phyloP scores from a whole-genome alignment of 92 coral and sea anemone genomes.

The Pocillopora grandis region DNA sequence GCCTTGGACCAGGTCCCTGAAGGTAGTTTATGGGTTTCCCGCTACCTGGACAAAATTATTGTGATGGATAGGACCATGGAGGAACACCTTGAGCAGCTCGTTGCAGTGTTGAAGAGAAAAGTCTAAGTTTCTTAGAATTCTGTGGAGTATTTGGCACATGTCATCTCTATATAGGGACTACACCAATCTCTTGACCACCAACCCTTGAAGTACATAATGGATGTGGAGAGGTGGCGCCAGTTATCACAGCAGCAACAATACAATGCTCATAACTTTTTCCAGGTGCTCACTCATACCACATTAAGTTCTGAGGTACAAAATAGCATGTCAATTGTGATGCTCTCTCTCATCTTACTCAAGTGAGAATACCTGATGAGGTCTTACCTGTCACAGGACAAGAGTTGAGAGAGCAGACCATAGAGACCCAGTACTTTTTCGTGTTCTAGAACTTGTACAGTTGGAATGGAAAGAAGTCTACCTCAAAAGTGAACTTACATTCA shows the following conservation, averaged over 20 bases:
- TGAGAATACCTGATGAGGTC: conserved; percentile 19
- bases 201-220: too few relatives aligned
- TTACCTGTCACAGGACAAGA: conserved; percentile 55
- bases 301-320: conserved; percentile 37
- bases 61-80: conserved; percentile 38
- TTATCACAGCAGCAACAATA: conserved; percentile 45
- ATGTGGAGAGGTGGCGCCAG: conserved; percentile 27
- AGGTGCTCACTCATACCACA: conserved; percentile 34
- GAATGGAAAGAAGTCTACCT: conserved; percentile 37
- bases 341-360: conserved; percentile 32
- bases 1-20: conserved; percentile 63
- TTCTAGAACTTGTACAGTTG: background rate
- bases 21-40: conserved; percentile 41
- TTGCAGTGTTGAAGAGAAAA: conserved; percentile 32
- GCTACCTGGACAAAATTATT: conserved; percentile 60
- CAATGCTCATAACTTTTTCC: background rate
- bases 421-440: conserved; percentile 25
- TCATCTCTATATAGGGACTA: background rate
- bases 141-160: background rate
- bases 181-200: background rate
- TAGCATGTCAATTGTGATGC: conserved; percentile 54
- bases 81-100: conserved; percentile 50
- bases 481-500: conserved; percentile 11
- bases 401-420: conserved; percentile 34
- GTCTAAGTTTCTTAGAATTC: too few relatives aligned